Percentiles rank a stretch among this genome's conserved stretches.
Conservation (phyloP, 2,797 vertebrate genomes). For the Ceyx erithaca region DNA sequence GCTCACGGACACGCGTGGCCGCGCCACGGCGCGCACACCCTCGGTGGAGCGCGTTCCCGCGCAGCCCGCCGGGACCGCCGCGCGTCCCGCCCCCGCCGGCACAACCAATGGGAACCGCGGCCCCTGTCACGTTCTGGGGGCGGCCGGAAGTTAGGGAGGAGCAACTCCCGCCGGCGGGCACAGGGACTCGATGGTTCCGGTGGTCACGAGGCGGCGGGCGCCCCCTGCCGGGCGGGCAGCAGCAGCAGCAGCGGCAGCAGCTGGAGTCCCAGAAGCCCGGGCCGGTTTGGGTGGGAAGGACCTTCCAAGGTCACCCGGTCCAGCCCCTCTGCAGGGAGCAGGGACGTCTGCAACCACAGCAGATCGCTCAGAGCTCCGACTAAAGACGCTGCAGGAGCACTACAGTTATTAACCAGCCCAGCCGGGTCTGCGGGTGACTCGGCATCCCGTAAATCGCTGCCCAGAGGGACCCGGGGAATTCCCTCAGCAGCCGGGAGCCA, state of each 20-base stretch:
- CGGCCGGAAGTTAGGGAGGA: neutral
- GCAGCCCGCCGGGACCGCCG: neutral
- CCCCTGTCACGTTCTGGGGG: neutral
- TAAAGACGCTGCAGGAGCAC: neutral
- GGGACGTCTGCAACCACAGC: neutral
- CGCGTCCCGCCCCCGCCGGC: neutral
- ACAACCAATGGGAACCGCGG: neutral
- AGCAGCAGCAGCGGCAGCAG: neutral
- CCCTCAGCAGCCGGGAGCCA: neutral
- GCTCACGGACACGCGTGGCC: neutral
- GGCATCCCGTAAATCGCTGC: rapidly evolving
- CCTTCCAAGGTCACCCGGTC: neutral
- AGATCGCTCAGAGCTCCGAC: no score
- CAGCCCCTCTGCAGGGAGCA: neutral
- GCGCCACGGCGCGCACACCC: neutral
- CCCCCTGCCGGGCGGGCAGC: neutral
- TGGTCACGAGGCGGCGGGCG: neutral
- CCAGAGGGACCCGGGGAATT: neutral
- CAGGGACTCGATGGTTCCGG: neutral
- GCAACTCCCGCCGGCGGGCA: rapidly evolving
- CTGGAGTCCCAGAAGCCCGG: neutral
- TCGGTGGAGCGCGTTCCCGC: neutral
- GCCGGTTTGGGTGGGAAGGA: neutral
- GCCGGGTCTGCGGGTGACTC: neutral
- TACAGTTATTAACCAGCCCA: neutral